These are phyloP conservation scores for Fulmarus glacialis DNA, from an alignment of 2,113 vertebrate species.

Conservation along the genomic window DNA sequence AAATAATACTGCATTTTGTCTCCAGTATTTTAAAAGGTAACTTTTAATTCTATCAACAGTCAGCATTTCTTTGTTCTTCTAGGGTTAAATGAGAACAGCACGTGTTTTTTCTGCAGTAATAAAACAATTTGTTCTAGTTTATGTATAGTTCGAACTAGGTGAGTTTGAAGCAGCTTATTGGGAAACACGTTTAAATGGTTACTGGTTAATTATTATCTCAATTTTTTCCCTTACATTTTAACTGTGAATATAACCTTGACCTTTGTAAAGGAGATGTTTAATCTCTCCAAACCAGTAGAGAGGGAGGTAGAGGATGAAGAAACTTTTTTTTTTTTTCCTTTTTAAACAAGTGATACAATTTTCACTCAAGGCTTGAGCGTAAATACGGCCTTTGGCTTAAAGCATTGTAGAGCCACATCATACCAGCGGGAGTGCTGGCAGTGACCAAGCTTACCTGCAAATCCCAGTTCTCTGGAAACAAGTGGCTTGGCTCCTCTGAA, in stretches of 20 bases:
- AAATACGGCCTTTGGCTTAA: neutral
- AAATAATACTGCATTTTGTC: neutral
- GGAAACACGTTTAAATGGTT: slow-evolving; percentile 35
- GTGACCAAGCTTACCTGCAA: neutral
- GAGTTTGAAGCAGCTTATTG: slow-evolving; percentile 32
- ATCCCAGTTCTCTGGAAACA: neutral
- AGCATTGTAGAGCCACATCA: neutral
- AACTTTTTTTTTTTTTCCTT: neutral
- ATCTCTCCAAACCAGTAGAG: neutral
- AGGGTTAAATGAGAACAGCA: slow-evolving; percentile 1
- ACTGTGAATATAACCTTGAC: slow-evolving; percentile 47
- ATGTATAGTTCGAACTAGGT: neutral
- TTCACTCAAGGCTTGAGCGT: neutral
- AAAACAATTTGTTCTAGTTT: slow-evolving; percentile 36
- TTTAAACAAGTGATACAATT: neutral
- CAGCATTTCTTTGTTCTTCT: neutral
- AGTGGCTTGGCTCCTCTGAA: neutral
- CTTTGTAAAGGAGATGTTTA: slow-evolving; percentile 6
- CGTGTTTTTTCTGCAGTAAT: neutral
- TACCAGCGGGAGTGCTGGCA: neutral
- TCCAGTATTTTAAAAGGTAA: neutral
- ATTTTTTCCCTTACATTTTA: neutral
- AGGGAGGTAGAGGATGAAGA: neutral
- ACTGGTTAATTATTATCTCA: slow-evolving; percentile 59
- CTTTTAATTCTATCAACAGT: neutral